These are phyloP conservation scores for Periophthalmus magnuspinnatus DNA, from an alignment of 2,797 vertebrate species.

Conservation along the genomic window DNA sequence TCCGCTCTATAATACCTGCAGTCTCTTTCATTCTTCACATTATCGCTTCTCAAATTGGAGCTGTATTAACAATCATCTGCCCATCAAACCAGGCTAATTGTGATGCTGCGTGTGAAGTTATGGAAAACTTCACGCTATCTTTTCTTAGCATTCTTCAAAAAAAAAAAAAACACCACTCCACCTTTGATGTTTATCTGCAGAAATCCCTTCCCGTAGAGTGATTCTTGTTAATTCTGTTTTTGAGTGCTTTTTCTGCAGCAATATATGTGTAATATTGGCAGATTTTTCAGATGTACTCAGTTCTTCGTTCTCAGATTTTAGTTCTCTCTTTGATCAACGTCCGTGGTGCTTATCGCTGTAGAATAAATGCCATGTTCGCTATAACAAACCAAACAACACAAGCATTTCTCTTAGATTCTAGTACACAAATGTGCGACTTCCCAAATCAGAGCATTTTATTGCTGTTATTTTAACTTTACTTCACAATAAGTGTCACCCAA, in stretches of 20 bases:
- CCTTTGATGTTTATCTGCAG: constrained; percentile 49
- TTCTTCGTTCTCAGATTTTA: constrained; percentile 31
- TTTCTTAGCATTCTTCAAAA: constrained; percentile 25
- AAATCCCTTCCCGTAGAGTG: constrained; percentile 33
- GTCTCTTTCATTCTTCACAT: background rate
- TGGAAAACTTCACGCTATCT: constrained; percentile 23
- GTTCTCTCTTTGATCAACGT: constrained; percentile 49
- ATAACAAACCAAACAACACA: constrained; percentile 1
- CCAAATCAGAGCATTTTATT: constrained; percentile 13
- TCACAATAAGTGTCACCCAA: background rate
- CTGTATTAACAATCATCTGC: constrained; percentile 8
- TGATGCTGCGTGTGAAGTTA: constrained; percentile 24
- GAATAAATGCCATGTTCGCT: constrained; percentile 49
- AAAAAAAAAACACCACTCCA: constrained; percentile 1
- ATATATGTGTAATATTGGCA: constrained; percentile 22
- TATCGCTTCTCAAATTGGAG: constrained; percentile 10
- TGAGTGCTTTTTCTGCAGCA: constrained; percentile 28
- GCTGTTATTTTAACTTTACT: constrained; percentile 14
- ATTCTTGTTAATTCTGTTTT: constrained; percentile 44
- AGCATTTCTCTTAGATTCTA: background rate
- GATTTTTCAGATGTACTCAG: constrained; percentile 17
- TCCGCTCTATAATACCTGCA: constrained; percentile 4
- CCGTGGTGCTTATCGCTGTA: constrained; percentile 35
- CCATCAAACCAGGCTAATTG: constrained; percentile 13
- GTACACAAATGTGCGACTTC: background rate